Evolutionary conservation across 2,113 vertebrate species (phyloP).

Genomic region (Coregonus clupeaformis): DNA sequence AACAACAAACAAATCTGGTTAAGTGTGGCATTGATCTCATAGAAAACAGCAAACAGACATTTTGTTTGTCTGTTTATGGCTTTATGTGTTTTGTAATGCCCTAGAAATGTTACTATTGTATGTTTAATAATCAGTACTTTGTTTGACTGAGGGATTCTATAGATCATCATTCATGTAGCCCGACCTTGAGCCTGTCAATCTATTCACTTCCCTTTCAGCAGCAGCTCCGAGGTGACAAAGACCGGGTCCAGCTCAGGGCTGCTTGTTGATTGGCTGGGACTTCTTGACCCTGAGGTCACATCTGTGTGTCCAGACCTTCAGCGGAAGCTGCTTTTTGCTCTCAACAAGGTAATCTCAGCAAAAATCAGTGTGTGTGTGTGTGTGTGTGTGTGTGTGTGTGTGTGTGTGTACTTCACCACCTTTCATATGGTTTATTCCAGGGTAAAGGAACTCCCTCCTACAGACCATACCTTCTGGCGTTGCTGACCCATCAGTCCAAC

Average conservation of each 20-base stretch:
- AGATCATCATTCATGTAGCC: slow-evolving; percentile 2
- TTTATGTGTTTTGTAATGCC: no score
- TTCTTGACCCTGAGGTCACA: slow-evolving; percentile 94
- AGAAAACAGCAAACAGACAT: slow-evolving; percentile 5
- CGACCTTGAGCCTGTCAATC: slow-evolving; percentile 8
- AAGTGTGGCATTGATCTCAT: slow-evolving; percentile 26
- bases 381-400: no score
- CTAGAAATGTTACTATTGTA: no score
- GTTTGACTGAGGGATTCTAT: no score
- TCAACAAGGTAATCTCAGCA: slow-evolving; percentile 79
- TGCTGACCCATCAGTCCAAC: slow-evolving; percentile 96
- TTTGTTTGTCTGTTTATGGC: neutral
- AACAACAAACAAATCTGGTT: slow-evolving; percentile 24
- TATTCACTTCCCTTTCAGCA: slow-evolving; percentile 37
- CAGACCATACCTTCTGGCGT: slow-evolving; percentile 91
- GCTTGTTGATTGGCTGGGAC: slow-evolving; percentile 93
- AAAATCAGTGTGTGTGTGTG: no score
- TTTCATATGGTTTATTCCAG: slow-evolving; percentile 57
- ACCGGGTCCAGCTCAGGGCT: slow-evolving; percentile 86
- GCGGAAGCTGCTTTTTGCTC: slow-evolving; percentile 88
- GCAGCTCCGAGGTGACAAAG: slow-evolving; percentile 72
- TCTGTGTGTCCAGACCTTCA: slow-evolving; percentile 91
- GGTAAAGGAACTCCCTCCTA: slow-evolving; percentile 83
- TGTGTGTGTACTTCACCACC: neutral
- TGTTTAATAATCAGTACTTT: no score